phyloP scores from a whole-genome alignment of 2,888 invertebrate genomes.

The Philopedon plagiatum region DNA sequence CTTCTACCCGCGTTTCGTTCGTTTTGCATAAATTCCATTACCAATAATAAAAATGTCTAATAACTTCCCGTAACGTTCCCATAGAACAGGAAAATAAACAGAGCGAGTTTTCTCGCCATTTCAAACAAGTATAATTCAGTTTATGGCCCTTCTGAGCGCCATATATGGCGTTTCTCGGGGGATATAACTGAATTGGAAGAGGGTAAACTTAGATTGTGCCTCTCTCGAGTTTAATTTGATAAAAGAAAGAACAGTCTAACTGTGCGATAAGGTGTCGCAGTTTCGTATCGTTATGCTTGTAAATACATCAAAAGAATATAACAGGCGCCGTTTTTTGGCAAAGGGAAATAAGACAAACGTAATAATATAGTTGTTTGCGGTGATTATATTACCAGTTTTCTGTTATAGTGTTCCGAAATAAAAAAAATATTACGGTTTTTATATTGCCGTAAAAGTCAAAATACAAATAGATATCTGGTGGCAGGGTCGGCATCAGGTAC shows the following conservation, averaged over 20 bases:
- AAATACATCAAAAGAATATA: constrained; percentile 36
- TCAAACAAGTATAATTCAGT: constrained; percentile 66
- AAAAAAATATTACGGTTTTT: constrained; percentile 8
- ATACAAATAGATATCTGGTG: neutral
- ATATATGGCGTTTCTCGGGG: constrained; percentile 61
- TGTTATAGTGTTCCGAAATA: neutral
- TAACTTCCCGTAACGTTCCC: constrained; percentile 57
- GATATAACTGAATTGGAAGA: constrained; percentile 56
- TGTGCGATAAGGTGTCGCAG: constrained; percentile 32
- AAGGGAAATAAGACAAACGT: constrained; percentile 7
- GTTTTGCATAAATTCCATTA: constrained; percentile 40
- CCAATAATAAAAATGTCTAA: constrained; percentile 54
- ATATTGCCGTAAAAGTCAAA: constrained; percentile 1
- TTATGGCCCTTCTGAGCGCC: constrained; percentile 65
- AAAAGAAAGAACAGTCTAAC: constrained; percentile 1
- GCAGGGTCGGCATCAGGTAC: neutral
- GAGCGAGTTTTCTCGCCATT: constrained; percentile 64
- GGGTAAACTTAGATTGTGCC: constrained; percentile 31
- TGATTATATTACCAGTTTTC: constrained; percentile 14
- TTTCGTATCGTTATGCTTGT: constrained; percentile 33
- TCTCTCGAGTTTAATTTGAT: neutral
- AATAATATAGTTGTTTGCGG: constrained; percentile 23
- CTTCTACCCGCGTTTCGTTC: neutral
- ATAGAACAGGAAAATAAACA: constrained; percentile 62
- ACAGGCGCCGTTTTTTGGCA: constrained; percentile 23